Base-by-base conservation (phyloP, 2,797 vertebrate genomes). In the Acanthornis magna region DNA sequence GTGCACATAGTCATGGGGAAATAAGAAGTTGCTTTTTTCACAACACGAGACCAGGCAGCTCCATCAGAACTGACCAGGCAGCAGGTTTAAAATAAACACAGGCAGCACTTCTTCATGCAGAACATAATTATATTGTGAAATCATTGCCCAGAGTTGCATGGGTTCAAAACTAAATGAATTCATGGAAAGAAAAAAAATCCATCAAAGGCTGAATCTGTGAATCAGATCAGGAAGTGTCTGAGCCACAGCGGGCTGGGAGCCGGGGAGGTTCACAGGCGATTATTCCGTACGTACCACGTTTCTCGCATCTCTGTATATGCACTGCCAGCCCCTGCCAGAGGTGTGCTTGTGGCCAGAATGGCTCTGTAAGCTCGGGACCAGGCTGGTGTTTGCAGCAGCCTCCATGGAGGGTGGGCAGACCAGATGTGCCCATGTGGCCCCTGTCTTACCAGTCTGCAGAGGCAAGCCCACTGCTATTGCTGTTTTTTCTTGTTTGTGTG, bases 101-200 rank as follows among this genome's bases (percentile, higher is more conserved):
- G 40, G 60, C 80, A 79, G 77, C 38, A 48, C 45, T 71, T 93
- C 42, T 84, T 76, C 67, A 63, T 78, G 92, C 55, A 60, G 74
- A 92, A 55, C 57, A 10, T 84, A 93, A 92, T 87, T 88, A 93
- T 72, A 68, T 91, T 75, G 86, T 85, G 94, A 93, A 95, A 79
- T 89, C 60, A 8, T 84, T 88, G 87, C 87, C 86, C 85, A 70
- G 62, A 87, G 70, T 92, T 84, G 58, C 83, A 72, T 94, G 77
- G 71, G n/a, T 66, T 96, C 89, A 94, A 73, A 95, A 85, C 61
- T 45, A 93, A 95, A 94, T 93, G 92, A 92, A 94, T 96, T 96
- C 81, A 76, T 95, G 94, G 94, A 93, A 91, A 96, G 91, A 79
- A 88, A 91, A 91, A 87, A 88, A 57, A 20, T 77, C 51, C 91